Percentiles rank a stretch among this genome's conserved stretches.
Conservation (phyloP, 2,888 invertebrate species). For the Petrolisthes manimaculis region DNA sequence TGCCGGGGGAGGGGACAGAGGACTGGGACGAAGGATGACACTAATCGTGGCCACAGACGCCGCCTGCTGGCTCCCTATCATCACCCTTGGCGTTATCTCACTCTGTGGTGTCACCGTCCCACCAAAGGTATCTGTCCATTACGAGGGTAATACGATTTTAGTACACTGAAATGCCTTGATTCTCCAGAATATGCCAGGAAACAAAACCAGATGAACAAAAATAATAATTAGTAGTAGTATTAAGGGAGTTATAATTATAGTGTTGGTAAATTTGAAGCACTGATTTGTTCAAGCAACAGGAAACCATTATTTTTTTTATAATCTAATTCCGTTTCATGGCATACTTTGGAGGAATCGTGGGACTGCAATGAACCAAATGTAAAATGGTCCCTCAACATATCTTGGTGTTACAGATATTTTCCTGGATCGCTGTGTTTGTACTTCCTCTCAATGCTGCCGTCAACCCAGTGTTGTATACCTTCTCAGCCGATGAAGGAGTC, state of each 20-base stretch:
- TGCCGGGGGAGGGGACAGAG: constrained; percentile 1
- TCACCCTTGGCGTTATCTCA: constrained; percentile 72
- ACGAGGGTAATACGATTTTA: too few species aligned
- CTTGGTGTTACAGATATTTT: constrained; percentile 69
- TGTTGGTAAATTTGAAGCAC: too few species aligned
- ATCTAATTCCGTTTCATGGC: too few species aligned
- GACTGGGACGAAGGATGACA: constrained; percentile 73
- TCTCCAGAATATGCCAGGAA: background rate
- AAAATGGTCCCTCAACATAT: background rate
- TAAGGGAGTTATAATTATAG: background rate
- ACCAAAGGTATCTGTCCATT: constrained; percentile 68
- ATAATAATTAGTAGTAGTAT: background rate
- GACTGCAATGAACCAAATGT: too few species aligned
- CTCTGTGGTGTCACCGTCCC: constrained; percentile 71
- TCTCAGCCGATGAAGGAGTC: constrained; percentile 70
- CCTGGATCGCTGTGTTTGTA: constrained; percentile 74
- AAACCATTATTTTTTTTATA: too few species aligned
- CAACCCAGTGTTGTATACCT: constrained; percentile 73
- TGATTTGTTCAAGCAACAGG: too few species aligned
- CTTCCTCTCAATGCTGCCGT: constrained; percentile 73
- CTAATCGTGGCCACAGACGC: constrained; percentile 73
- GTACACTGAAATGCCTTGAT: too few species aligned
- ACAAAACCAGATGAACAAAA: too few species aligned
- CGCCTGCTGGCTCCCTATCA: constrained; percentile 74
- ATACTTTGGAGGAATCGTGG: too few species aligned